These are phyloP conservation scores for Apamea crenata DNA, from an alignment of 2,888 invertebrate genomes.

Conservation along the genomic window DNA sequence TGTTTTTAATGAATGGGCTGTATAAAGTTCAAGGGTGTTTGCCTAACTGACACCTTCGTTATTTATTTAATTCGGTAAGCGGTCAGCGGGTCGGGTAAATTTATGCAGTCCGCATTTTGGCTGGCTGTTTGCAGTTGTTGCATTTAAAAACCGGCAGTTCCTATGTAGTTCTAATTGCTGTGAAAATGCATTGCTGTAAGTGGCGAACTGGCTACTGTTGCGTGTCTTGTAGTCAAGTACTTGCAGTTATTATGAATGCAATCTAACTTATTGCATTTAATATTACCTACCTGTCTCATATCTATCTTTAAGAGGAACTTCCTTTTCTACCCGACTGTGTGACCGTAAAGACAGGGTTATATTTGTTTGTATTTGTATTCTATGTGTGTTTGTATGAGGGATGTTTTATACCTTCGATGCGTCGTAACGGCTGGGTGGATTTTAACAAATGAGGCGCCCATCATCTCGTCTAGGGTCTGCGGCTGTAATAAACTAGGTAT, in stretches of 20 bases:
- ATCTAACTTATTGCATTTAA: background rate
- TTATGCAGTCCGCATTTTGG: conserved; percentile 23
- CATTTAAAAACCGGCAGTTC: conserved; percentile 20
- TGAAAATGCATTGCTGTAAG: conserved; percentile 17
- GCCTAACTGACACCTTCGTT: conserved; percentile 5
- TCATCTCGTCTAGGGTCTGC: no score
- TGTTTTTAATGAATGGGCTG: conserved; percentile 39
- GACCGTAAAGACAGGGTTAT: background rate
- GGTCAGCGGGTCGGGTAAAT: conserved; percentile 4
- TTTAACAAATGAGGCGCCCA: background rate
- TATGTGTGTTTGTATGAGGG: background rate
- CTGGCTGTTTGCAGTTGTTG: conserved; percentile 16
- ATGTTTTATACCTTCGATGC: background rate
- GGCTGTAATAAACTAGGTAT: background rate
- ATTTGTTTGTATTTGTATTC: background rate
- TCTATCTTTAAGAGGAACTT: background rate
- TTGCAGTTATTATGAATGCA: background rate
- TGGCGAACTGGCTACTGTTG: background rate
- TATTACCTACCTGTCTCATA: background rate
- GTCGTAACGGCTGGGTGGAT: background rate
- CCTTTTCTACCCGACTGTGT: background rate
- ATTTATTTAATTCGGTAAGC: conserved; percentile 15
- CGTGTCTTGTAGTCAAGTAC: background rate
- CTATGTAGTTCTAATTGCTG: conserved; percentile 2
- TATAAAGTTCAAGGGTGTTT: conserved; percentile 56